A percentile compares a stretch with the other conserved stretches of the same genome.
These are phyloP conservation scores for Lathronympha strigana DNA, from an alignment of 2,888 invertebrate species.

Conservation along the genomic window DNA sequence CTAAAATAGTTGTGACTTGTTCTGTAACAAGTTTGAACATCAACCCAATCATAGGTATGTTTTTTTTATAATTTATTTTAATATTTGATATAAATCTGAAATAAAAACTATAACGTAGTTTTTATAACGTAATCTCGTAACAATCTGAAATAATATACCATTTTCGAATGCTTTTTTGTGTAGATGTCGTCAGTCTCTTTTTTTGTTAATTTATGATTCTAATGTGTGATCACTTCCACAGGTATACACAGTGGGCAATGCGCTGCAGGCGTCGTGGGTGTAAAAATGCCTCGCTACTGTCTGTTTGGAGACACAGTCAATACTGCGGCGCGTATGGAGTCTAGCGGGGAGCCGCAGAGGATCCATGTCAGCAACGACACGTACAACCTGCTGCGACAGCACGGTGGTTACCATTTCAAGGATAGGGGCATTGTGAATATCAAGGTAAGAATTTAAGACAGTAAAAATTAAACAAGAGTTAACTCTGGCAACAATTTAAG, in stretches of 20 bases:
- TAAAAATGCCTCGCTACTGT: slow-evolving; percentile 93
- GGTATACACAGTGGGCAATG: slow-evolving; percentile 86
- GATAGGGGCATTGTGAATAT: slow-evolving; percentile 89
- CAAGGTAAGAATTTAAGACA: slow-evolving; percentile 86
- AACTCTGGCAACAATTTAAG: no score
- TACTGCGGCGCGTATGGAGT: slow-evolving; percentile 92
- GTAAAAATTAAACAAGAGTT: no score
- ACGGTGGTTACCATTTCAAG: slow-evolving; percentile 89
- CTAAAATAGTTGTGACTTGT: no score
- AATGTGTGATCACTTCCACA: slow-evolving; percentile 45
- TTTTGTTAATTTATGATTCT: not conserved
- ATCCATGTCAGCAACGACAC: slow-evolving; percentile 91
- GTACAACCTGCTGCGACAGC: slow-evolving; percentile 85
- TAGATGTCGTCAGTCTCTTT: no score
- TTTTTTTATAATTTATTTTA: no score
- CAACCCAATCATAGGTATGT: no score
- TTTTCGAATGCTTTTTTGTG: no score
- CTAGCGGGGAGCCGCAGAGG: slow-evolving; percentile 88
- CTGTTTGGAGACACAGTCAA: slow-evolving; percentile 94
- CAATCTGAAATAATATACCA: no score
- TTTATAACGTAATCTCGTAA: no score
- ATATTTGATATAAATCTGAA: no score
- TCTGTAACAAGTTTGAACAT: no score
- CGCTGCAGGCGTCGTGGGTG: slow-evolving; percentile 92
- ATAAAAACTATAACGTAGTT: no score